Percentiles rank a stretch among this genome's conserved stretches.
phyloP scores from a whole-genome alignment of 2,113 vertebrate genomes.

The Poeciliopsis occidentalis region DNA sequence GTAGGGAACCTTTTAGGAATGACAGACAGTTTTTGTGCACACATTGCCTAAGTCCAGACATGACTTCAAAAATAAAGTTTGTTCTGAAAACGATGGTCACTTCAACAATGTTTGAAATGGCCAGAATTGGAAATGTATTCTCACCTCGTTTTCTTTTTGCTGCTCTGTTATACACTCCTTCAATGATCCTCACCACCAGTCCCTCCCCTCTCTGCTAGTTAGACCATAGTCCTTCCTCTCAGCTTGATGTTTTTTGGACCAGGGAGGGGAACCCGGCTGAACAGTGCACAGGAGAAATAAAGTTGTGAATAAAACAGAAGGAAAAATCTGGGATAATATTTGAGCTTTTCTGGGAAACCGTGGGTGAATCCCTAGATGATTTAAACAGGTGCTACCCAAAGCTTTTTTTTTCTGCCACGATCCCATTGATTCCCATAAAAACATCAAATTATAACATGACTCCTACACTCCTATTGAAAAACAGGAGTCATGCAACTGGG shows the following conservation, averaged over 20 bases:
- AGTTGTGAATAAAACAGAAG: background rate
- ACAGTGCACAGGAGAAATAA: slow-evolving; percentile 5
- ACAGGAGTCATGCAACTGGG: background rate
- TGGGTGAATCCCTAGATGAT: slow-evolving; percentile 49
- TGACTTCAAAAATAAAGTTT: background rate
- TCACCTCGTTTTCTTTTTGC: background rate
- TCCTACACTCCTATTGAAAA: background rate
- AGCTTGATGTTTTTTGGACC: slow-evolving; percentile 39
- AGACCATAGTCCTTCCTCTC: slow-evolving; percentile 72
- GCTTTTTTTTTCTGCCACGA: slow-evolving; percentile 38
- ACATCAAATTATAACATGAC: slow-evolving; percentile 1
- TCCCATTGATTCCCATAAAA: slow-evolving; percentile 60
- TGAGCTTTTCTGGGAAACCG: slow-evolving; percentile 52
- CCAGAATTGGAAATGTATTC: background rate
- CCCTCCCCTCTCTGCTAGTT: slow-evolving; percentile 53
- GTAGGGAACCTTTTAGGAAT: background rate
- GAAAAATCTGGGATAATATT: slow-evolving; percentile 48
- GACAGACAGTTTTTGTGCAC: too few relatives aligned
- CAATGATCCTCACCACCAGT: slow-evolving; percentile 29
- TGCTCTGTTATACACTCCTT: slow-evolving; percentile 13
- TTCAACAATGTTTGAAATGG: background rate
- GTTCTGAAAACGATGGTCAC: background rate
- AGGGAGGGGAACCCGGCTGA: background rate
- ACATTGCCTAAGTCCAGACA: background rate
- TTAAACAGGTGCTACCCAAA: slow-evolving; percentile 60